Percentiles rank a stretch among this genome's conserved stretches.
phyloP scores from a whole-genome alignment of 2,113 vertebrate genomes.

The Myotis davidii region DNA sequence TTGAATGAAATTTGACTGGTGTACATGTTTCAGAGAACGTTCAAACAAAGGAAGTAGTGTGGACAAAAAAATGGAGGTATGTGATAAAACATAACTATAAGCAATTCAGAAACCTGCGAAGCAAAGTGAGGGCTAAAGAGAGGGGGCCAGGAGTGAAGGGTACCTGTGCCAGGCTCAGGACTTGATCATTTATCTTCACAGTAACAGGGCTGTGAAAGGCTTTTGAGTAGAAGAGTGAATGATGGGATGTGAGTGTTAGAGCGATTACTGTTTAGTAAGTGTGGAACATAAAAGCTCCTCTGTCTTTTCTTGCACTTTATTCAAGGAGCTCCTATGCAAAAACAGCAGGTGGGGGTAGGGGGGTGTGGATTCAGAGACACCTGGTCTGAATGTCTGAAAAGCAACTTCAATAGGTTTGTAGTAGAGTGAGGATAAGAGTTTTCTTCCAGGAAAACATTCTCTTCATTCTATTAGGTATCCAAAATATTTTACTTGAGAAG shows the following conservation, averaged over 20 bases:
- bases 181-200: background rate
- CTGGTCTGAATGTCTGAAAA: background rate
- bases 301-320: background rate
- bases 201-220: background rate
- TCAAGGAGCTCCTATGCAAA: background rate
- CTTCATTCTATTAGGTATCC: background rate
- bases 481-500: slow-evolving; percentile 36
- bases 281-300: background rate
- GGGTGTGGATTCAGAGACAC: background rate
- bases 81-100: background rate
- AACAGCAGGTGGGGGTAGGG: background rate
- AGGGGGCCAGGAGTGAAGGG: background rate
- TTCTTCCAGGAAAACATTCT: background rate
- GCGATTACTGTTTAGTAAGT: background rate
- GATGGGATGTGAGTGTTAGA: background rate
- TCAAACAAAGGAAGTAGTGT: background rate
- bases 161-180: background rate
- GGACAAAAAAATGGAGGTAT: background rate
- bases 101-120: background rate
- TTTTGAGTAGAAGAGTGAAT: background rate
- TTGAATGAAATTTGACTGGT: background rate
- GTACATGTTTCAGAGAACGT: background rate
- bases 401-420: background rate
- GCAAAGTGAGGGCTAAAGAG: background rate
- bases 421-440: background rate